These are phyloP conservation scores for Cliona cf. orientalis DNA, from an alignment of 37 sponge, comb jelly and placozoan genomes.

Conservation along the genomic window DNA sequence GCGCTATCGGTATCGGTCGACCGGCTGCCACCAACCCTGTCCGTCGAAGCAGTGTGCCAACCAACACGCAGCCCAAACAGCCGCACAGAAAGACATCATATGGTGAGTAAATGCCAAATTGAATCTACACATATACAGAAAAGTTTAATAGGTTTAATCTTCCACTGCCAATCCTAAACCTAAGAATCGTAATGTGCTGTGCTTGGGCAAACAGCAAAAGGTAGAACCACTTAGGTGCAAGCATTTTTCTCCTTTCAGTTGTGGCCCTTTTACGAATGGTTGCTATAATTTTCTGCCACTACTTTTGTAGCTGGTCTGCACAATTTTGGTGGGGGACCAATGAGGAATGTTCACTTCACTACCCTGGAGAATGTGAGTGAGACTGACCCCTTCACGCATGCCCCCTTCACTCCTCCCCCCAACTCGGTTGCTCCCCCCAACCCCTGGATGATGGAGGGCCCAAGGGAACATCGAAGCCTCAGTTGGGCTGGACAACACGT, in stretches of 20 bases:
- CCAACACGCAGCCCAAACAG: background rate
- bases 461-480: conserved; percentile 15
- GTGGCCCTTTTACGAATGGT: no score
- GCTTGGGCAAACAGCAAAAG: no score
- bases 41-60: conserved; percentile 19
- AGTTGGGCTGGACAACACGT: conserved; percentile 37
- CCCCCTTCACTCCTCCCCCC: conserved; percentile 21
- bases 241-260: no score
- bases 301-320: background rate
- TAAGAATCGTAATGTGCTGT: no score
- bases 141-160: no score
- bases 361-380: conserved; percentile 21
- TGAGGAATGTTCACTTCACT: background rate
- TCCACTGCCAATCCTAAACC: no score
- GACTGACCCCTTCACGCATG: conserved; percentile 8
- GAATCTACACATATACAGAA: no score
- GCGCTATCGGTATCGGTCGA: conserved; percentile 48
- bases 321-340: background rate
- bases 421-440: background rate
- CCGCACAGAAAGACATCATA: conserved; percentile 2
- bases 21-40: no score
- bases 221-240: no score
- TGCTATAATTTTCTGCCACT: background rate
- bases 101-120: no score
- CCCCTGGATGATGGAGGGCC: background rate